A percentile compares a stretch with the other conserved stretches of the same genome.
Conservation (phyloP, 2,113 vertebrate species). For the Megaceryle torquata region DNA sequence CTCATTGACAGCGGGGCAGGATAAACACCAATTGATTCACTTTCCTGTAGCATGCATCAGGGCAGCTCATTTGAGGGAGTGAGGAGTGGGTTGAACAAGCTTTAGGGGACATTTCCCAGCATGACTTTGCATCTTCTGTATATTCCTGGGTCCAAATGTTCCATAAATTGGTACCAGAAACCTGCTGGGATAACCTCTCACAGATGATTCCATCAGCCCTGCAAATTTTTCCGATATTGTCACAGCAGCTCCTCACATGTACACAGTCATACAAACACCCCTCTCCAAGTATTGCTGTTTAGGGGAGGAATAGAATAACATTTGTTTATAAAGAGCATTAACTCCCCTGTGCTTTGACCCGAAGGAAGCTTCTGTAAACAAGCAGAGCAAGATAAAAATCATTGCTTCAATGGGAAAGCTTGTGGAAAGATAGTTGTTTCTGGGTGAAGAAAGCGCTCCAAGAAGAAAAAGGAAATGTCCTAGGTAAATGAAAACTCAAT, state of each 20-base stretch:
- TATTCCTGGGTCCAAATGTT: not conserved
- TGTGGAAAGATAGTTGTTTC: not conserved
- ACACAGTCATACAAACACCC: not conserved
- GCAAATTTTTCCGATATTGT: no score
- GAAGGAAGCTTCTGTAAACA: not conserved
- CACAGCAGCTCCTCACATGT: not conserved
- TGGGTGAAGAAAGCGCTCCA: not conserved
- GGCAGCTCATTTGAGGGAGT: no score
- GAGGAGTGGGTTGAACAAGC: not conserved
- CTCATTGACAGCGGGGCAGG: not conserved
- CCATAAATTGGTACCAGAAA: no score
- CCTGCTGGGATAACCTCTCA: not conserved
- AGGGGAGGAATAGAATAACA: not conserved
- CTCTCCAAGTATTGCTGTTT: not conserved
- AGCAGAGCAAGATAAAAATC: not conserved
- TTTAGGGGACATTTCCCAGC: not conserved
- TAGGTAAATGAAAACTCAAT: not conserved
- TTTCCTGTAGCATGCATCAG: not conserved
- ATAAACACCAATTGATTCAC: not conserved
- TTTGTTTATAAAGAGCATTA: not conserved
- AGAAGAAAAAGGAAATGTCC: not conserved
- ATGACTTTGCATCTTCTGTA: not conserved
- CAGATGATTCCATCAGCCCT: not conserved
- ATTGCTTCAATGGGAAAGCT: not conserved
- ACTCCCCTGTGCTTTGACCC: not conserved